phyloP scores from a whole-genome alignment of 2,797 vertebrate genomes.

The Hybognathus amarus region DNA sequence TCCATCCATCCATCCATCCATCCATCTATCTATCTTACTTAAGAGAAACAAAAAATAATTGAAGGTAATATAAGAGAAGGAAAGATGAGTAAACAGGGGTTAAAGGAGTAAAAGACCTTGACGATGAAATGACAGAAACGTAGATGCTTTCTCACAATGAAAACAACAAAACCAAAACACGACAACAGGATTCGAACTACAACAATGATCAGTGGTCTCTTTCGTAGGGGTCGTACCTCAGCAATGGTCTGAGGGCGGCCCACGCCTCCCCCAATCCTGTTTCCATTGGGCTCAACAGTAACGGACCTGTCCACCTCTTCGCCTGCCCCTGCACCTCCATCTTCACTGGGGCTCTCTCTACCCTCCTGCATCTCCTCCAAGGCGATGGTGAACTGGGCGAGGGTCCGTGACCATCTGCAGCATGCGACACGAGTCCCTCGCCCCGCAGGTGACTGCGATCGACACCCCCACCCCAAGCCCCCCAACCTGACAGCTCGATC shows the following conservation, averaged over 20 bases:
- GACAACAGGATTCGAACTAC: conserved; percentile 6
- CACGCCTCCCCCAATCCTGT: conserved; percentile 68
- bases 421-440: conserved; percentile 80
- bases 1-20: background rate
- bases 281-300: conserved; percentile 65
- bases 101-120: background rate
- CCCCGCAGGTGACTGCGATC: conserved; percentile 57
- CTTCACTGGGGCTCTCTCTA: conserved; percentile 81
- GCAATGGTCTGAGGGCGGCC: conserved; percentile 66
- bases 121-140: background rate
- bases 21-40: background rate
- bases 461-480: conserved; percentile 37
- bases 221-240: conserved; percentile 77
- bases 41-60: background rate
- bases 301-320: conserved; percentile 74
- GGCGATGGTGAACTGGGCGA: conserved; percentile 97
- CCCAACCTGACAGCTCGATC: background rate
- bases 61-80: background rate
- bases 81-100: background rate
- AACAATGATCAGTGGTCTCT: background rate
- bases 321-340: conserved; percentile 69
- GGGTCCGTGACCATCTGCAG: conserved; percentile 98
- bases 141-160: background rate
- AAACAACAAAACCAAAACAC: background rate
- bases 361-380: conserved; percentile 97